These are phyloP conservation scores for Galaxias olidus DNA, from an alignment of 2,797 vertebrate species.

Conservation along the genomic window DNA sequence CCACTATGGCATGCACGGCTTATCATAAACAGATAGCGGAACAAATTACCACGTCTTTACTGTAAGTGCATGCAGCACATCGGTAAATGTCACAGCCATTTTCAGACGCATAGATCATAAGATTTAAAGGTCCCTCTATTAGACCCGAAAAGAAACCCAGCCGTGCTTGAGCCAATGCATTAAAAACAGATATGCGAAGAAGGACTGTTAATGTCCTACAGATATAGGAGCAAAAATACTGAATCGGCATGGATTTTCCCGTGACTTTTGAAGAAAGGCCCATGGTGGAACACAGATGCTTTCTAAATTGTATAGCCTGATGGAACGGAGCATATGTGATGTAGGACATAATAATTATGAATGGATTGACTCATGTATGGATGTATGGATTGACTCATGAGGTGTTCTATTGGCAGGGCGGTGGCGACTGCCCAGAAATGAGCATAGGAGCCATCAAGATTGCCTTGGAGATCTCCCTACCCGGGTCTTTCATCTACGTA, in stretches of 20 bases:
- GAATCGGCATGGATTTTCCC: no score
- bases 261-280: no score
- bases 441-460: slow-evolving; percentile 98
- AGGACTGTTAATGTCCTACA: no score
- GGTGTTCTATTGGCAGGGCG: slow-evolving; percentile 78
- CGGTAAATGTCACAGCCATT: slow-evolving; percentile 6
- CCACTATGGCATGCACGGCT: not conserved
- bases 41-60: not conserved
- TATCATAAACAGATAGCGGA: not conserved
- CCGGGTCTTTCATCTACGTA: slow-evolving; percentile 96
- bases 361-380: not conserved
- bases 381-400: not conserved
- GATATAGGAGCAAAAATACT: no score
- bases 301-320: not conserved
- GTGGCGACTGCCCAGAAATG: slow-evolving; percentile 99
- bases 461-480: slow-evolving; percentile 94
- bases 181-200: no score
- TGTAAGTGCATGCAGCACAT: not conserved
- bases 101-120: slow-evolving; percentile 1
- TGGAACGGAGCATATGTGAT: not conserved
- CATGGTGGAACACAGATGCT: no score
- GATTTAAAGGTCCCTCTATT: not conserved
- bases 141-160: no score
- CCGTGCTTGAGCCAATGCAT: no score
- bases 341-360: not conserved